phyloP scores from a whole-genome alignment of 2,797 vertebrate species.

The Falco naumanni region DNA sequence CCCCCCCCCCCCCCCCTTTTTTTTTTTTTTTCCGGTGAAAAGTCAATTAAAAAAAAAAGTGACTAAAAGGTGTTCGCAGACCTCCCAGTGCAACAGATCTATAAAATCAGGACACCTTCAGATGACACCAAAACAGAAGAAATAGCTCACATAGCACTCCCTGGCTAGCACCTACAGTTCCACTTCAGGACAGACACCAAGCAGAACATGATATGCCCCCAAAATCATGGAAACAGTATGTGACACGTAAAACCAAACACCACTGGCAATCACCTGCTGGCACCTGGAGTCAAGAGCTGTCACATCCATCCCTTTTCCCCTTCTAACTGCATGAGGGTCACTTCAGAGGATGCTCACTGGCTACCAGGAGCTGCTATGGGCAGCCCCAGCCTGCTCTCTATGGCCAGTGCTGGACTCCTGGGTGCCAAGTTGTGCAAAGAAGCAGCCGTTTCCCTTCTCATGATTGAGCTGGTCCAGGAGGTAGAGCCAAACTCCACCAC shows the following conservation, averaged over 20 bases:
- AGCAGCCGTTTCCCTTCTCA: accelerated
- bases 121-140: not conserved
- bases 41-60: not conserved
- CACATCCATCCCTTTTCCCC: not conserved
- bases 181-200: not conserved
- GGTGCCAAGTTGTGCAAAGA: not conserved
- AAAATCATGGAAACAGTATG: not conserved
- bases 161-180: not conserved
- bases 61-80: not conserved
- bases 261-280: accelerated
- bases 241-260: not conserved
- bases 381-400: accelerated
- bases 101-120: not conserved
- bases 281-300: not conserved
- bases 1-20: no score
- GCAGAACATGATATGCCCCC: not conserved
- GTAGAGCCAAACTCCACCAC: accelerated
- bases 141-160: not conserved
- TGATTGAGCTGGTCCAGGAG: not conserved
- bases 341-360: accelerated
- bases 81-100: not conserved
- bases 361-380: not conserved
- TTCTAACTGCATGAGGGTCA: accelerated
- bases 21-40: no score
- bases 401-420: not conserved